Evolutionary conservation across 2,888 invertebrate species (phyloP).

Genomic region (Mythimna loreyi): DNA sequence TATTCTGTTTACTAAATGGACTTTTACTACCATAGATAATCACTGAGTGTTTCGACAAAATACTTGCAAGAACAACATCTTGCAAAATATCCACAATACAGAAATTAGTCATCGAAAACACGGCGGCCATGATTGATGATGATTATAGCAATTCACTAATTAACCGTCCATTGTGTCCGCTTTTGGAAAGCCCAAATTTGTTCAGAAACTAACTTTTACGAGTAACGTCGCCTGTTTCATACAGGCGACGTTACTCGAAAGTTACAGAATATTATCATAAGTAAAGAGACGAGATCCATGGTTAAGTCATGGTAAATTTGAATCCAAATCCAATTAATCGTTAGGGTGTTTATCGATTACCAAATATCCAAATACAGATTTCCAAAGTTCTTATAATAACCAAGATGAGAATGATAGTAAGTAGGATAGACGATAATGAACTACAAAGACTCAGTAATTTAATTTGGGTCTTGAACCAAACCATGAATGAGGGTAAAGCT

Average conservation of each 20-base stretch:
- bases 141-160: slow-evolving; percentile 4
- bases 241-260: no score
- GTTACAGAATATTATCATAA: neutral
- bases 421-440: neutral
- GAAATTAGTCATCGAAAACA: slow-evolving; percentile 4
- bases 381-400: neutral
- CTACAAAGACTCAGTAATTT: neutral
- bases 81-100: neutral
- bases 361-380: neutral
- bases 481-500: no score
- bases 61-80: neutral
- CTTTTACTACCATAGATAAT: neutral
- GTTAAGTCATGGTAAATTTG: neutral
- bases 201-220: neutral
- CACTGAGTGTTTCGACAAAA: no score
- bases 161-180: slow-evolving; percentile 5
- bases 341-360: no score
- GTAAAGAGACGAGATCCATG: neutral
- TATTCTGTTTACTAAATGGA: no score
- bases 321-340: neutral
- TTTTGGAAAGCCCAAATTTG: neutral
- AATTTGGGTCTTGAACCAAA: neutral
- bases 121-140: neutral
- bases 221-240: neutral
- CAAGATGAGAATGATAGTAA: neutral